Base-by-base conservation (phyloP, 2,888 invertebrate species). In the Drepanosiphum platanoidis region DNA sequence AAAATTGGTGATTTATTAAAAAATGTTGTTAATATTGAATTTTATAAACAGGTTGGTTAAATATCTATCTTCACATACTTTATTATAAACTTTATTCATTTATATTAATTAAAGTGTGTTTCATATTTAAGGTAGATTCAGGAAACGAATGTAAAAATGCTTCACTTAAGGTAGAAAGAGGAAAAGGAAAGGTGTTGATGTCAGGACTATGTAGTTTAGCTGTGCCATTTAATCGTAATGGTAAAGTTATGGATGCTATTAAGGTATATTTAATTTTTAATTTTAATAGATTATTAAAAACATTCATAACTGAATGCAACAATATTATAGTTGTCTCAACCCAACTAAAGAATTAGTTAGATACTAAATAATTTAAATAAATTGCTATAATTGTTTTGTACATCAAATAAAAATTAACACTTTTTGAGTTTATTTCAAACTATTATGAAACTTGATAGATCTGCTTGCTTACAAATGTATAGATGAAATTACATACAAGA, bases 161-260 rank as follows among this genome's bases (percentile, higher is more conserved):
- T 52, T 83, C 83, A 15, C n/a, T 83, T 1, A 74, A 36, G 13
- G 64, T 75, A 11, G 36, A 66, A 36, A 75, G 83, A 68, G 83
- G 83, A 66, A 83, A 83, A 52, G 66, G 75, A 52, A 83, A 75
- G 46, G 34, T 83, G 7, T 34, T 75, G 11, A 52, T 83, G 83
- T 83, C 83, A 46, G 83, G 83, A 3, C 13, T 83, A 18, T 74
- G 83, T n/a, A 83, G 83, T 83, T 30, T 83, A 66, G 83, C 66
- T 36, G 66, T 83, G 52, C 83, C 83, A 66, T 75, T 83, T 83
- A 64, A 83, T 68, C 32, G 46, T 8, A 83, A 66, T 68, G 75
- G 83, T 7, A 52, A 64, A 74, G 32, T 83, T 22, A 74, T 75
- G 9, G 64, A 75, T 27, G 83, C 83, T 18, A 52, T 66, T 34